A percentile compares a stretch with the other conserved stretches of the same genome.
phyloP scores from a whole-genome alignment of 2,113 vertebrate genomes.

The Oceanites oceanicus region DNA sequence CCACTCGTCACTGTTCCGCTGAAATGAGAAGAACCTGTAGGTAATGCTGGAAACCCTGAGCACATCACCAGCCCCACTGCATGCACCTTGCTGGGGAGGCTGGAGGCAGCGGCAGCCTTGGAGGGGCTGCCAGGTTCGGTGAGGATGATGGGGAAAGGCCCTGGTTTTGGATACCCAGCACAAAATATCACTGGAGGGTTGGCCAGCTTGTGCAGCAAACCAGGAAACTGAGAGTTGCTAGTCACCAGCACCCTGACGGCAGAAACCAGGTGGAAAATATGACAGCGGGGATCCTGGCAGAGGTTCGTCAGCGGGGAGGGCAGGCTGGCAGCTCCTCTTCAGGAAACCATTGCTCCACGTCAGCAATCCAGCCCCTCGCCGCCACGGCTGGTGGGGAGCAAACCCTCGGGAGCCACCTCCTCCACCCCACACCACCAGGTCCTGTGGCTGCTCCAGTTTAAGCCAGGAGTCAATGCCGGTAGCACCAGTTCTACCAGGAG shows the following conservation, averaged over 20 bases:
- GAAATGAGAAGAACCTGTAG: slow-evolving; percentile 43
- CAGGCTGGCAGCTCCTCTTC: not conserved
- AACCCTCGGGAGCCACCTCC: fast-evolving
- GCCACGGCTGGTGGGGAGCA: fast-evolving
- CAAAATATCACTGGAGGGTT: not conserved
- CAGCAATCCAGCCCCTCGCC: not conserved
- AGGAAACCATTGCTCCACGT: not conserved
- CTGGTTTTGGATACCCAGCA: not conserved
- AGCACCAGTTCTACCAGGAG: not conserved
- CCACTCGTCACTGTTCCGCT: not conserved
- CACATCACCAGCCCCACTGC: not conserved
- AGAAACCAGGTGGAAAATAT: not conserved
- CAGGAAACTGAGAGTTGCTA: not conserved
- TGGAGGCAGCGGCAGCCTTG: not conserved
- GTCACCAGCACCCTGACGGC: not conserved
- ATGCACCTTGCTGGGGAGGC: not conserved
- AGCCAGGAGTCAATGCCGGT: not conserved
- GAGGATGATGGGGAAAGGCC: not conserved
- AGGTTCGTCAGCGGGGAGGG: not conserved
- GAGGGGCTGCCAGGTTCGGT: not conserved
- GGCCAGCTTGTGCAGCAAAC: not conserved
- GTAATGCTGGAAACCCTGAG: slow-evolving; percentile 25
- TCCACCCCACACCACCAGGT: not conserved
- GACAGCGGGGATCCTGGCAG: not conserved
- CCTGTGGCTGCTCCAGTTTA: fast-evolving